A percentile compares a stretch with the other conserved stretches of the same genome.
These are phyloP conservation scores for Thryonomys swinderianus DNA, from an alignment of 2,113 vertebrate species.

Conservation along the genomic window DNA sequence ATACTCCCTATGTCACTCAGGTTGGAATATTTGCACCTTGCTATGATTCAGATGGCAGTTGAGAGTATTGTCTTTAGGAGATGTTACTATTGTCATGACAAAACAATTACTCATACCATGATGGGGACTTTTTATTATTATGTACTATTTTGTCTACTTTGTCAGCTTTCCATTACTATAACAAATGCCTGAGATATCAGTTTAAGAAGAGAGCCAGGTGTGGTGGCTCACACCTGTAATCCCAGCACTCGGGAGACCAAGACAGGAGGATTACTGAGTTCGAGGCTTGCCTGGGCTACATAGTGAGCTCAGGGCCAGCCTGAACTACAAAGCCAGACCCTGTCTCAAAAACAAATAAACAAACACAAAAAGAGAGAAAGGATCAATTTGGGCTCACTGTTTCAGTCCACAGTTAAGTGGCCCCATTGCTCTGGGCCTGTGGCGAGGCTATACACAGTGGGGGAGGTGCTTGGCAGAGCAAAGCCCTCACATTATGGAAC, in stretches of 20 bases:
- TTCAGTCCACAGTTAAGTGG: not conserved
- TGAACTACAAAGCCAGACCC: too few relatives aligned
- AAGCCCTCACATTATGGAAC: not conserved
- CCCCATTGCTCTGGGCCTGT: not conserved
- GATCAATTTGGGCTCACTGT: not conserved
- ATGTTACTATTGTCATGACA: not conserved
- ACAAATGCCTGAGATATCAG: not conserved
- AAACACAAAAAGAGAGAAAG: too few relatives aligned
- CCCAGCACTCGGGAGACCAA: too few relatives aligned
- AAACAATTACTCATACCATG: not conserved
- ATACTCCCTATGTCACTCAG: not conserved
- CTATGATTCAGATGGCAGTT: not conserved
- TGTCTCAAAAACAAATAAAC: too few relatives aligned
- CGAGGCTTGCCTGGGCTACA: too few relatives aligned
- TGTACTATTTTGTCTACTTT: not conserved
- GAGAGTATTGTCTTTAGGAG: conserved; percentile 26
- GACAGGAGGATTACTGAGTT: too few relatives aligned
- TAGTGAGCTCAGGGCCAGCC: too few relatives aligned
- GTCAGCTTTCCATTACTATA: not conserved
- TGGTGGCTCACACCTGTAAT: too few relatives aligned
- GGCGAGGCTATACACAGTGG: not conserved
- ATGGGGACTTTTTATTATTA: not conserved
- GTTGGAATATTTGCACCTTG: conserved; percentile 9
- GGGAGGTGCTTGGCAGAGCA: not conserved
- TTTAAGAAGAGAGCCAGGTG: not conserved